Evolutionary conservation across 2,797 vertebrate species (phyloP).

Genomic region (Trichosurus vulpecula): DNA sequence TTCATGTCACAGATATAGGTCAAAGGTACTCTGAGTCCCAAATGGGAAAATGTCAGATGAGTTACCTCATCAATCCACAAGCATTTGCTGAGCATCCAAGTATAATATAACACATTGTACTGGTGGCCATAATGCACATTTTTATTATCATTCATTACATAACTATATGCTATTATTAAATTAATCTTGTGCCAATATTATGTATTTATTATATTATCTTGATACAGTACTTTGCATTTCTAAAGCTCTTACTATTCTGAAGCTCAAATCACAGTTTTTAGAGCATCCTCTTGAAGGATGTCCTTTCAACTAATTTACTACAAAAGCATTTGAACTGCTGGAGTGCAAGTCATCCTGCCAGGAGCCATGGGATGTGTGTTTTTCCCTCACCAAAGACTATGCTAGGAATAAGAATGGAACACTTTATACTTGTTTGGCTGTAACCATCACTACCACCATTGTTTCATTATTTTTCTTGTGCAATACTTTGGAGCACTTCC

Average conservation of each 20-base stretch:
- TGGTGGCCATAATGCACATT: not conserved
- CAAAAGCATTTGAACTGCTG: not conserved
- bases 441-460: not conserved
- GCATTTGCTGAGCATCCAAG: not conserved
- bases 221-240: not conserved
- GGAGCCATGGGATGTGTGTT: not conserved
- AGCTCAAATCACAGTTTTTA: not conserved
- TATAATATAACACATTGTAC: not conserved
- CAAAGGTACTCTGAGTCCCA: not conserved
- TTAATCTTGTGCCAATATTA: not conserved
- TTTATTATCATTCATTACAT: not conserved
- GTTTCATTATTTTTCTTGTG: constrained; percentile 1
- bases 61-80: not conserved
- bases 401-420: not conserved
- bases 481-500: not conserved
- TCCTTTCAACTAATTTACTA: not conserved
- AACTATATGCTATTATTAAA: not conserved
- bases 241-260: not conserved
- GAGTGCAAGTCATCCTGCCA: not conserved
- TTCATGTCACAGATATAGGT: not conserved
- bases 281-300: not conserved
- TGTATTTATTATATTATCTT: not conserved
- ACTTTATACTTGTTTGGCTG: not conserved
- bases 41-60: not conserved
- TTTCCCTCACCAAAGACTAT: not conserved